Percentiles rank a stretch among this genome's conserved stretches.
Conservation (phyloP, 2,113 vertebrate species). For the Lycaon pictus region DNA sequence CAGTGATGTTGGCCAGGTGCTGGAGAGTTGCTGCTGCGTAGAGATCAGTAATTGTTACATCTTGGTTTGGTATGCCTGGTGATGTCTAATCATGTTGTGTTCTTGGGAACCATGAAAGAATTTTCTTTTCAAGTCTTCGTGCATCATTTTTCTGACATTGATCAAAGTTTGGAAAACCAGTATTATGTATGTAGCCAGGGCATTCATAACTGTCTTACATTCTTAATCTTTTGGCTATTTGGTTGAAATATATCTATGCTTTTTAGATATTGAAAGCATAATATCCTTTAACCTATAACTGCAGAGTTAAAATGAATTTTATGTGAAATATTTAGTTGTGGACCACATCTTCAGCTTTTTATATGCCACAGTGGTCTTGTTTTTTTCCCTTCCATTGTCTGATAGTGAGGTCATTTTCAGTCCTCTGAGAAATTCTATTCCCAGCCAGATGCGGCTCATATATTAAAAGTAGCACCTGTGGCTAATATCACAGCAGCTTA, state of each 20-base stretch:
- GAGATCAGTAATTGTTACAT: slow-evolving; percentile 21
- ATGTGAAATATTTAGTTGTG: slow-evolving; percentile 85
- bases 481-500: slow-evolving; percentile 93
- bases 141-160: slow-evolving; percentile 68
- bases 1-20: not conserved
- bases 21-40: not conserved
- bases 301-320: slow-evolving; percentile 87
- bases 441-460: slow-evolving; percentile 92
- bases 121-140: slow-evolving; percentile 75
- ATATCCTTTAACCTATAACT: slow-evolving; percentile 86
- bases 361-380: slow-evolving; percentile 87
- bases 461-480: slow-evolving; percentile 95
- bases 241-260: slow-evolving; percentile 84
- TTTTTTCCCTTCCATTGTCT: slow-evolving; percentile 88
- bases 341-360: slow-evolving; percentile 89
- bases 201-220: slow-evolving; percentile 81
- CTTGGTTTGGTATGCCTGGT: slow-evolving; percentile 29
- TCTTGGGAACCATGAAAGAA: slow-evolving; percentile 24
- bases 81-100: slow-evolving; percentile 46
- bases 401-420: slow-evolving; percentile 93
- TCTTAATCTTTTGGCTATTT: slow-evolving; percentile 85
- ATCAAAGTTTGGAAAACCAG: slow-evolving; percentile 84
- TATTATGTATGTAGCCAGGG: slow-evolving; percentile 71
- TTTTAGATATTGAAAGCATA: slow-evolving; percentile 87
- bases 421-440: slow-evolving; percentile 92